Conservation (phyloP, 2,888 invertebrate species). For the Lepidocyrtinus sp. region DNA sequence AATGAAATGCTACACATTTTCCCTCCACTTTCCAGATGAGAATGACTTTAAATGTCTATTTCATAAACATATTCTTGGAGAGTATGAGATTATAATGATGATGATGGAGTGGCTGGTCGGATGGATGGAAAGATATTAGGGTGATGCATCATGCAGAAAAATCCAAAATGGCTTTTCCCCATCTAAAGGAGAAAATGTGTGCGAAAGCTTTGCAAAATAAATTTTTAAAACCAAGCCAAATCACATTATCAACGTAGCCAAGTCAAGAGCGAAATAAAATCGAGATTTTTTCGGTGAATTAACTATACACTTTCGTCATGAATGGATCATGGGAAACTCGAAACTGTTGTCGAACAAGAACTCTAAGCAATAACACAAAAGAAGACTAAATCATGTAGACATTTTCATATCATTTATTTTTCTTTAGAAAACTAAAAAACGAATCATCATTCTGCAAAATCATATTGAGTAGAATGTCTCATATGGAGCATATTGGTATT, state of each 20-base stretch:
- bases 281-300: neutral
- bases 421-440: neutral
- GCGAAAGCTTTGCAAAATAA: too few species aligned
- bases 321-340: neutral
- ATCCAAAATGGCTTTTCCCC: constrained; percentile 26
- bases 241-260: too few species aligned
- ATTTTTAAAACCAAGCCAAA: too few species aligned
- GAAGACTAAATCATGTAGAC: neutral
- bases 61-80: too few species aligned
- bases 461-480: too few species aligned
- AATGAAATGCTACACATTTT: too few species aligned
- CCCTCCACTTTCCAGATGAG: too few species aligned
- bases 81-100: constrained; percentile 50
- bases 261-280: neutral
- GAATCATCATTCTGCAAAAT: neutral
- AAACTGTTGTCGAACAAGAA: neutral
- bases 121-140: neutral
- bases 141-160: constrained; percentile 52
- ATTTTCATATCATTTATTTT: neutral
- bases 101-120: constrained; percentile 15
- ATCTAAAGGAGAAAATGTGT: neutral
- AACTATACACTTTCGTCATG: neutral
- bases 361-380: neutral
- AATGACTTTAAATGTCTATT: too few species aligned
- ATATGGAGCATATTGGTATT: too few species aligned